Conservation (phyloP, 2,888 invertebrate species). For the Campoletis raptor region DNA sequence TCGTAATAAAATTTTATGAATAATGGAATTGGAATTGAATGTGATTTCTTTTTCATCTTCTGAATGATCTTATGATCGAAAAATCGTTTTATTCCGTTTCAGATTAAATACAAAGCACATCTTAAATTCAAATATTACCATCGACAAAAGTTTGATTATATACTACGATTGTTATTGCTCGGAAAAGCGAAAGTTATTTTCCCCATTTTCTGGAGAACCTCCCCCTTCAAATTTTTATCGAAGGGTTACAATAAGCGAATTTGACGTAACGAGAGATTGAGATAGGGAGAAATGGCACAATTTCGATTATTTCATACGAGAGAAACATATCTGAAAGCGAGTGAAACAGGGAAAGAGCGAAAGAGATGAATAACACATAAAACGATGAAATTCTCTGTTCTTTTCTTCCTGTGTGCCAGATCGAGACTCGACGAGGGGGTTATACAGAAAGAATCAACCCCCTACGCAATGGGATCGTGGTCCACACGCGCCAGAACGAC, state of each 20-base stretch:
- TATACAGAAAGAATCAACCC: slow-evolving; percentile 56
- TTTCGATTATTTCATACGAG: slow-evolving; percentile 38
- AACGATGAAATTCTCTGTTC: slow-evolving; percentile 50
- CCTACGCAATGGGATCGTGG: slow-evolving; percentile 73
- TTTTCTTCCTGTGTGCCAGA: slow-evolving; percentile 16
- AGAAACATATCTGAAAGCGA: slow-evolving; percentile 19
- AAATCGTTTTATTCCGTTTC: background rate
- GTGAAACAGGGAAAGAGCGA: slow-evolving; percentile 20
- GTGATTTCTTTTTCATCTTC: background rate
- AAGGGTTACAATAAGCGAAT: slow-evolving; percentile 47
- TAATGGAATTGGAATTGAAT: background rate
- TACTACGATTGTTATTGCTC: background rate
- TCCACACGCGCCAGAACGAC: slow-evolving; percentile 72
- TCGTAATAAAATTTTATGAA: background rate
- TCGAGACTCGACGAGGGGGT: slow-evolving; percentile 56
- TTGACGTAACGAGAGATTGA: slow-evolving; percentile 30
- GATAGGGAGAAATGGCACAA: slow-evolving; percentile 8
- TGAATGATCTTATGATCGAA: background rate
- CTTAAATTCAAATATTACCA: background rate
- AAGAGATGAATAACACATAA: background rate
- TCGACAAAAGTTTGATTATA: slow-evolving; percentile 1
- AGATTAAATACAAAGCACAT: background rate
- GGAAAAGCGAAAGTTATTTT: slow-evolving; percentile 30
- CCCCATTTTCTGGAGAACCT: slow-evolving; percentile 8
- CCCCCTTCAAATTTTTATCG: background rate